A percentile compares a stretch with the other conserved stretches of the same genome.
Conservation (phyloP, 1,140 invertebrate species). For the Nymphalis io region DNA sequence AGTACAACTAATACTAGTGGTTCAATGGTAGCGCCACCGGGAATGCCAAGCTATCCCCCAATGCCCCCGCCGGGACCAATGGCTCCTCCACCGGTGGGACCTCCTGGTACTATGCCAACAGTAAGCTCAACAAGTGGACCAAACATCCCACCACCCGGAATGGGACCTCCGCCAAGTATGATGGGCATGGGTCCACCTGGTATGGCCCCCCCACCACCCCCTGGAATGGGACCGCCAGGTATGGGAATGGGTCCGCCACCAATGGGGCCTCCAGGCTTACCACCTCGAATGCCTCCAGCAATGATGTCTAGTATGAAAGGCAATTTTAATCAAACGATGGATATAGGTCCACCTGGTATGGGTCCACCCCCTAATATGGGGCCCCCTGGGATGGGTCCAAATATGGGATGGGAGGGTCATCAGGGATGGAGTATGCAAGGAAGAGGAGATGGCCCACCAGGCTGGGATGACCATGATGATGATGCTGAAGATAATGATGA, state of each 20-base stretch:
- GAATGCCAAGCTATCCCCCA: slow-evolving; percentile 65
- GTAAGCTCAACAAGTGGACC: slow-evolving; percentile 49
- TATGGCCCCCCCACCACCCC: slow-evolving; percentile 49
- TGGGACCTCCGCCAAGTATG: slow-evolving; percentile 56
- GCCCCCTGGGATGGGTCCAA: slow-evolving; percentile 58
- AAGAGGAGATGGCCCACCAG: slow-evolving; percentile 58
- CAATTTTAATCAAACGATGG: slow-evolving; percentile 51
- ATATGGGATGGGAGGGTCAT: slow-evolving; percentile 54
- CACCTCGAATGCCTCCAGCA: slow-evolving; percentile 49
- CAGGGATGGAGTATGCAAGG: slow-evolving; percentile 59
- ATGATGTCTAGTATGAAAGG: slow-evolving; percentile 60
- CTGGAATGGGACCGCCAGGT: slow-evolving; percentile 53
- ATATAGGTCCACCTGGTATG: slow-evolving; percentile 62
- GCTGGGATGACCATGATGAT: slow-evolving; percentile 65
- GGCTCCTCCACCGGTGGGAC: slow-evolving; percentile 56
- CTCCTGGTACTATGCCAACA: slow-evolving; percentile 60
- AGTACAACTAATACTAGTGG: slow-evolving; percentile 51
- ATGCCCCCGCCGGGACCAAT: slow-evolving; percentile 69
- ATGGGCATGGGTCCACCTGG: slow-evolving; percentile 41
- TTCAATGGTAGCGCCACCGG: slow-evolving; percentile 65
- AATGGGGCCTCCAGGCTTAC: slow-evolving; percentile 59
- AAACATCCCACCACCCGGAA: slow-evolving; percentile 54
- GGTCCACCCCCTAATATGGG: slow-evolving; percentile 60
- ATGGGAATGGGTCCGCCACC: slow-evolving; percentile 51
- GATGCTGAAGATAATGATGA: slow-evolving; percentile 57